A percentile compares a stretch with the other conserved stretches of the same genome.
These are phyloP conservation scores for Hipparchia semele DNA, from an alignment of 2,888 invertebrate genomes.

Conservation along the genomic window DNA sequence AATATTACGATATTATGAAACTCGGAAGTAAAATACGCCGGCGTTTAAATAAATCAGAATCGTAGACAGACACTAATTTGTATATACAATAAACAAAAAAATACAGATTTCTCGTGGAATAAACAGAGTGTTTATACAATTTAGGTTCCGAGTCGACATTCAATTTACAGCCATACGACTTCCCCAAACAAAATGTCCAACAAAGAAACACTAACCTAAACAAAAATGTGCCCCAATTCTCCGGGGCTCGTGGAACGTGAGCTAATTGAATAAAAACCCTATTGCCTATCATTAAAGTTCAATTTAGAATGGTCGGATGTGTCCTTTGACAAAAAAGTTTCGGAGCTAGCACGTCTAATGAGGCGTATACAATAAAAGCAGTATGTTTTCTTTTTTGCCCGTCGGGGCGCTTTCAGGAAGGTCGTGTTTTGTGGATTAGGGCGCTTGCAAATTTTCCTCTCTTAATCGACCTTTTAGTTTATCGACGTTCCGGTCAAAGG, in stretches of 20 bases:
- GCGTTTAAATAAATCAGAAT: neutral
- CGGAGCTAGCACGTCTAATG: constrained; percentile 57
- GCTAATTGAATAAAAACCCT: constrained; percentile 41
- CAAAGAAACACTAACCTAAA: constrained; percentile 54
- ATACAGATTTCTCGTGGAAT: constrained; percentile 23
- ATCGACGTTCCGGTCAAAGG: constrained; percentile 15
- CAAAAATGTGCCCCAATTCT: constrained; percentile 59
- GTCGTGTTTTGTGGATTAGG: constrained; percentile 44
- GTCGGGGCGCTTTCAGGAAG: constrained; percentile 43
- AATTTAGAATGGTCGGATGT: constrained; percentile 36
- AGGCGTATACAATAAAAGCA: constrained; percentile 62
- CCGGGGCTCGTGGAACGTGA: constrained; percentile 34
- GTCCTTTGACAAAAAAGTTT: constrained; percentile 59
- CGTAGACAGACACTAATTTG: constrained; percentile 21
- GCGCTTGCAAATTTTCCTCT: constrained; percentile 31
- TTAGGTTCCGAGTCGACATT: constrained; percentile 42
- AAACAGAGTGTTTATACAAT: constrained; percentile 35
- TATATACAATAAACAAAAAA: constrained; percentile 5
- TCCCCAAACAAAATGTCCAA: constrained; percentile 51
- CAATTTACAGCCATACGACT: constrained; percentile 50
- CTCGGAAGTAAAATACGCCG: neutral
- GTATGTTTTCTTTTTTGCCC: constrained; percentile 50
- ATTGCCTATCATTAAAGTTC: constrained; percentile 37
- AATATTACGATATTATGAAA: neutral
- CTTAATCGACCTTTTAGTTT: constrained; percentile 38